Conservation (phyloP, 1,140 invertebrate genomes). For the Melitaea cinxia region DNA sequence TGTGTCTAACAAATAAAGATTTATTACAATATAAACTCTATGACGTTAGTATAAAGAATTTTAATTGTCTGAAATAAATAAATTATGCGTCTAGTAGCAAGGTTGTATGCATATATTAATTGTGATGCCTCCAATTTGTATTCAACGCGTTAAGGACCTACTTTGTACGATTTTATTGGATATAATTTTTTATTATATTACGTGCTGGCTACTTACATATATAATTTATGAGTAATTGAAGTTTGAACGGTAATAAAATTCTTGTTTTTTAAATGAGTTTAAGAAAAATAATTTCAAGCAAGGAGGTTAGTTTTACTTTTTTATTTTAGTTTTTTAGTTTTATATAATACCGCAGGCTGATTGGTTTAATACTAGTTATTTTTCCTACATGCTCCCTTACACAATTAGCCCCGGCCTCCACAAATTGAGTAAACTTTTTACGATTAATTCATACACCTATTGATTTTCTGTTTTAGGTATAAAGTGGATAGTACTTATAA, state of each 20-base stretch:
- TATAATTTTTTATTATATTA: conserved; percentile 19
- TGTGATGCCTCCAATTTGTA: conserved; percentile 22
- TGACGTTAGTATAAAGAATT: neutral
- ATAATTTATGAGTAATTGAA: conserved; percentile 17
- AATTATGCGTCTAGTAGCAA: conserved; percentile 14
- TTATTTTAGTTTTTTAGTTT: too few species aligned
- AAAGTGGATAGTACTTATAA: too few species aligned
- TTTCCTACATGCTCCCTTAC: too few species aligned
- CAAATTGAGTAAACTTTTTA: too few species aligned
- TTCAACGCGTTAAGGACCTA: conserved; percentile 20
- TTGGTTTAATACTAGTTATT: too few species aligned
- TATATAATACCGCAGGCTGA: too few species aligned
- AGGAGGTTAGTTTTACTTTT: too few species aligned
- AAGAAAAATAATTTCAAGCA: neutral
- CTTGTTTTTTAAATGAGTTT: neutral
- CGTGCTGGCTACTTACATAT: conserved; percentile 16
- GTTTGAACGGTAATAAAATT: neutral
- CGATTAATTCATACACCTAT: too few species aligned
- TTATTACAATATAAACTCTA: conserved; percentile 22
- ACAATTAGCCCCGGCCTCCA: too few species aligned
- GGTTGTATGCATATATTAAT: conserved; percentile 20
- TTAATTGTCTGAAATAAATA: conserved; percentile 15
- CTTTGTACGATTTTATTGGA: conserved; percentile 24
- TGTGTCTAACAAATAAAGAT: conserved; percentile 8
- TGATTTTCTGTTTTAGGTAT: too few species aligned